Evolutionary conservation across 2,113 vertebrate genomes (phyloP).

Genomic region (Malurus melanocephalus): DNA sequence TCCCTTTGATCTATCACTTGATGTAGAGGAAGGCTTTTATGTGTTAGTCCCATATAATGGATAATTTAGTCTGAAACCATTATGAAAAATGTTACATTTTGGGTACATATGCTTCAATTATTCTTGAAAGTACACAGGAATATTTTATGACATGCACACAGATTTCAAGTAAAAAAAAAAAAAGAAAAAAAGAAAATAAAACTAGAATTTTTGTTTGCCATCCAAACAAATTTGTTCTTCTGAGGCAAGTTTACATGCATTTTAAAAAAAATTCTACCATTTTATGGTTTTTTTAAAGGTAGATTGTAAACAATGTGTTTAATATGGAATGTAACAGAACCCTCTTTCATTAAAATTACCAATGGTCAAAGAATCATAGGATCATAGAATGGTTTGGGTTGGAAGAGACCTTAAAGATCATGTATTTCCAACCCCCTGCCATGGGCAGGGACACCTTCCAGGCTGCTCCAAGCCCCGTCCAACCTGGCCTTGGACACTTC

Average conservation of each 20-base stretch:
- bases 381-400: not conserved
- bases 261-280: not conserved
- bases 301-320: not conserved
- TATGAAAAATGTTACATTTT: conserved; percentile 63
- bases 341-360: not conserved
- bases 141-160: conserved; percentile 13
- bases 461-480: not conserved
- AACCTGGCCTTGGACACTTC: not conserved
- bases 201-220: not conserved
- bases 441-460: not conserved
- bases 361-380: not conserved
- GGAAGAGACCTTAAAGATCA: not conserved
- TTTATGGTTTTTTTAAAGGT: not conserved
- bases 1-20: conserved; percentile 76
- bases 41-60: conserved; percentile 64
- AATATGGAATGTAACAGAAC: not conserved
- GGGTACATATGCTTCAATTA: conserved; percentile 64
- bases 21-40: conserved; percentile 73
- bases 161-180: not conserved
- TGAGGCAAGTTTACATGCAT: not conserved
- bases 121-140: conserved; percentile 56
- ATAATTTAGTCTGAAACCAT: conserved; percentile 71
- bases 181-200: not conserved
- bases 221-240: conserved; percentile 23
- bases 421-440: not conserved